Base-by-base conservation (phyloP, 2,797 vertebrate genomes). In the Loriculus beryllinus region DNA sequence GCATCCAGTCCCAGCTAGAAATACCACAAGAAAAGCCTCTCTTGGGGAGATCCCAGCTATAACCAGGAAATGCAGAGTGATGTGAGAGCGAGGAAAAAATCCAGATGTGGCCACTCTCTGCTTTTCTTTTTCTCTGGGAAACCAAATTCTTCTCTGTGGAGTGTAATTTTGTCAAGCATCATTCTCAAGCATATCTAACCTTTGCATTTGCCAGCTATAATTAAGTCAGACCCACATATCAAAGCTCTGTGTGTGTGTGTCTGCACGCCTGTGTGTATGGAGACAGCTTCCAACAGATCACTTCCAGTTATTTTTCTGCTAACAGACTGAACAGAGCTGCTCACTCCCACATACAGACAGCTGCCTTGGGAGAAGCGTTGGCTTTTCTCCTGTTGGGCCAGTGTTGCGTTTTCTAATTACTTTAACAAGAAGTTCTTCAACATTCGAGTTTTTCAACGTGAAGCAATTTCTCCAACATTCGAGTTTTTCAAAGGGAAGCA, bases 11-110 rank as follows among this genome's bases (percentile, higher is more conserved):
- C 90, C 83, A 91, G 86, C 83, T 95, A 96, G 92, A 96, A 97
- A 96, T 90, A 96, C 92, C 88, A 90, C 94, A 96, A 95, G 85
- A 92, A 96, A 91, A 96, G 31, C 43, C 45, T 95, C 92, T 94
- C 95, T 83, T 67, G 83, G 87, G 92, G 95, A 75, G 63, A 96
- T 92, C 93, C 76, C 64, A 76, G 76, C 64, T 92, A 43, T 83
- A 80, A 86, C 77, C 85, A 96, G 92, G 88, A 95, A 95, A 90
- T 72, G 33, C 54, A 78, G 74, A 88, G 74, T 78, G 89, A 92
- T 92, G 88, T 88, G 84, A 92, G 82, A 93, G 81, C 3, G 13
- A 96, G 95, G 95, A 91, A 96, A 84, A 94, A 90, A 90, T 79
- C 86, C 95, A 92, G 80, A 93, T 93, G 92, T 92, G 70, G 68